A percentile compares a stretch with the other conserved stretches of the same genome.
phyloP scores from a whole-genome alignment of 2,888 invertebrate species.

The Mimachlamys varia region DNA sequence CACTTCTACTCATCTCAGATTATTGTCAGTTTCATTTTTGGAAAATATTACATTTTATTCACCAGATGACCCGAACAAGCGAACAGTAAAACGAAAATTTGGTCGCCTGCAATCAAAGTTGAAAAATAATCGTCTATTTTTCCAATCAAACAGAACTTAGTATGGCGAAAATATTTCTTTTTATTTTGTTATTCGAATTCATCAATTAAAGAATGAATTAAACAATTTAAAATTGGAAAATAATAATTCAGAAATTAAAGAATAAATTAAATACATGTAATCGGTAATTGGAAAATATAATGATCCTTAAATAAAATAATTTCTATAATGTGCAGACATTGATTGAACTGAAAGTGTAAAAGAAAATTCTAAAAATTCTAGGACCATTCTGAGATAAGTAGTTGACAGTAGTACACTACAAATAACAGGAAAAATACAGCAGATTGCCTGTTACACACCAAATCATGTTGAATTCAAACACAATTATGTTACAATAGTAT shows the following conservation, averaged over 20 bases:
- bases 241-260: too few relatives aligned
- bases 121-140: background rate
- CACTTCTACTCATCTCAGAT: slow-evolving; percentile 11
- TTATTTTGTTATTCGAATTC: background rate
- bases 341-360: background rate
- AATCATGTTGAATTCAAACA: slow-evolving; percentile 29
- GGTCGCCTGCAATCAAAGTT: background rate
- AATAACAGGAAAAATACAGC: slow-evolving; percentile 9
- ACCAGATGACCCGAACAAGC: too few relatives aligned
- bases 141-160: background rate
- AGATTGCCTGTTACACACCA: background rate
- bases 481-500: background rate
- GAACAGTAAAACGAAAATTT: too few relatives aligned
- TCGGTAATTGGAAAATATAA: too few relatives aligned
- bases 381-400: background rate
- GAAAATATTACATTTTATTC: background rate
- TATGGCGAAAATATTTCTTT: background rate
- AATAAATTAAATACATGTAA: too few relatives aligned
- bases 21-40: background rate
- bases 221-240: too few relatives aligned
- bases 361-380: background rate
- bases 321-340: background rate
- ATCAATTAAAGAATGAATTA: too few relatives aligned
- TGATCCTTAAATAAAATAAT: too few relatives aligned
- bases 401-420: background rate